Evolutionary conservation across 2,113 vertebrate genomes (phyloP).

Genomic region (Grus americana): DNA sequence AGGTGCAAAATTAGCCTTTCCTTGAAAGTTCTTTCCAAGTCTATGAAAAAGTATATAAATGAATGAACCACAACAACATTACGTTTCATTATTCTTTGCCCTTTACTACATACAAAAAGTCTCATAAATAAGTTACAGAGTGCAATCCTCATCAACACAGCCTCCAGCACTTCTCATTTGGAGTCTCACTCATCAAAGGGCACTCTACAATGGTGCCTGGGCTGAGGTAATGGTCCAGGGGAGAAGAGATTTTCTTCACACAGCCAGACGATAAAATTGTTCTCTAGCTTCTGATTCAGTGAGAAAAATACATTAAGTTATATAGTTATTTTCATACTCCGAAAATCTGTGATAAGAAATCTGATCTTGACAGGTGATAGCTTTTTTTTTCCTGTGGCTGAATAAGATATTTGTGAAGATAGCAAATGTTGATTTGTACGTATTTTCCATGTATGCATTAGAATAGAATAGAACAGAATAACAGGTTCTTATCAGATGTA

Average conservation of each 20-base stretch:
- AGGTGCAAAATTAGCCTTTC: not conserved
- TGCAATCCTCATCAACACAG: slow-evolving; percentile 26
- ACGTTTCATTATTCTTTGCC: slow-evolving; percentile 10
- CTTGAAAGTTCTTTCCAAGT: not conserved
- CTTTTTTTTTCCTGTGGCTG: not conserved
- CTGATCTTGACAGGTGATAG: not conserved
- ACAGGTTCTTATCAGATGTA: not conserved
- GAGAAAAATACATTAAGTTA: not conserved
- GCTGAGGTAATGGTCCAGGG: not conserved
- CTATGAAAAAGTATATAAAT: slow-evolving; percentile 26
- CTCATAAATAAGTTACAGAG: slow-evolving; percentile 54
- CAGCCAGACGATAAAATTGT: not conserved
- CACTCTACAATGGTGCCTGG: not conserved
- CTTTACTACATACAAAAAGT: slow-evolving; percentile 3
- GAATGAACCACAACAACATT: slow-evolving; percentile 21
- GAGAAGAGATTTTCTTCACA: slow-evolving; percentile 1
- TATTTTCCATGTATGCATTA: not conserved
- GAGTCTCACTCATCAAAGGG: slow-evolving; percentile 39
- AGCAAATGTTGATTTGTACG: not conserved
- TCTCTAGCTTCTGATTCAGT: not conserved
- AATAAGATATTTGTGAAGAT: not conserved
- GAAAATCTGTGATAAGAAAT: not conserved
- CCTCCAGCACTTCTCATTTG: slow-evolving; percentile 22
- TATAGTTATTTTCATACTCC: not conserved
- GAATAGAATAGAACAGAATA: not conserved